Evolutionary conservation across 1,140 invertebrate genomes (phyloP), one percentile per base, ranked within the genome.

Genomic region (Nautilus pompilius): DNA sequence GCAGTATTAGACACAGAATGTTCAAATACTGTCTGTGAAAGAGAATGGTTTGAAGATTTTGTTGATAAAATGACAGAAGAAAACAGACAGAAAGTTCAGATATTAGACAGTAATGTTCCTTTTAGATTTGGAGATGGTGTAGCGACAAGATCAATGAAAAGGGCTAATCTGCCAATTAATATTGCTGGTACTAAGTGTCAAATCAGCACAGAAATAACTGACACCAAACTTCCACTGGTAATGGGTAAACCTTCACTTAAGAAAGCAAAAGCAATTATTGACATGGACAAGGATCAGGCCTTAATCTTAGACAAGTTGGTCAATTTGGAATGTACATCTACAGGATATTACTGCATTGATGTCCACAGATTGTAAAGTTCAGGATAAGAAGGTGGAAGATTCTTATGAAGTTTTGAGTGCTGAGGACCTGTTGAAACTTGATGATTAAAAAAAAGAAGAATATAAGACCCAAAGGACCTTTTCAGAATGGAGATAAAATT

Each of bases 91-190:
- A 10, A 59, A 17, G 33, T 60, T 24, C 15, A 33, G 17, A 53
- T 3, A 53, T 10, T 13, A 6, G 15, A 5, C 15, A 60, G 60
- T 58, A 51, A 55, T n/a, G 26, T 32, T 13, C 22, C 33, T 17
- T 70, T 68, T 54, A 64, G 56, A 36, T 68, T 70, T 68, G 66
- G 66, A 49, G 66, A 63, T 60, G 58, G 62, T 24, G 57, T 33
- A 60, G 45, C 58, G 29, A 36, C 65, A 24, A 13, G 60, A n/a
- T 70, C 68, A 6, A 33, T 62, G 10, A 60, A 60, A 28, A 26
- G n/a, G 30, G 68, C 56, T 8, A 64, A 20, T n/a, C 41, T 67
- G 30, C 68, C 68, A 30, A 62, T 57, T 33, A 22, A 61, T 26
- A 68, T 67, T 45, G 68, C 62, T 20, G 45, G 29, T 28, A 67